Percentiles rank a stretch among this genome's conserved stretches.
Evolutionary conservation across 2,113 vertebrate species (phyloP).

Genomic region (Butastur rufipennis): DNA sequence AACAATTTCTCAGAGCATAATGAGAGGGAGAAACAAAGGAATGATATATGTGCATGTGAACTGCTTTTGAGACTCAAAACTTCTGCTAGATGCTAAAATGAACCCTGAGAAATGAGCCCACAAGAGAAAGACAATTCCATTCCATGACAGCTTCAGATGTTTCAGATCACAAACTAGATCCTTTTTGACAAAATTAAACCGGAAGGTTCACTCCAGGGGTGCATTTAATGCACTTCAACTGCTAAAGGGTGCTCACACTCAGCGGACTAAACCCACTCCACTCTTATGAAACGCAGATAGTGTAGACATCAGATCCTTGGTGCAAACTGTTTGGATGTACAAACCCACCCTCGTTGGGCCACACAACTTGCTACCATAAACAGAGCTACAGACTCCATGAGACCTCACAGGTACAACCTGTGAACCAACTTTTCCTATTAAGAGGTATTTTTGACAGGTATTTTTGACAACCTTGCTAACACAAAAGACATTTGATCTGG

Average conservation of each 20-base stretch:
- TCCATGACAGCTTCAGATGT: neutral
- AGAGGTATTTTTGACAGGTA: neutral
- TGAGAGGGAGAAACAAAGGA: neutral
- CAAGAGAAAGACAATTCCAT: neutral
- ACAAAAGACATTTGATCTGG: neutral
- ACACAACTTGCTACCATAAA: neutral
- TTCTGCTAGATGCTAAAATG: neutral
- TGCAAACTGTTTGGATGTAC: neutral
- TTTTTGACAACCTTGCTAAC: neutral
- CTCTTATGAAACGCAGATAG: neutral
- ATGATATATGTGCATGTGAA: neutral
- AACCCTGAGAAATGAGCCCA: neutral
- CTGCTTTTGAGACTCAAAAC: neutral
- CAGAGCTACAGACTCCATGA: neutral
- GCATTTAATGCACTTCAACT: neutral
- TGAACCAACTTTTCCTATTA: accelerated
- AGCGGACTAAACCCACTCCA: neutral
- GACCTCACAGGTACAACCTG: neutral
- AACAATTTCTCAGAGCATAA: neutral
- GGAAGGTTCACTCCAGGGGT: neutral
- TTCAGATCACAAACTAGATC: neutral
- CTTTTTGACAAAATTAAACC: neutral
- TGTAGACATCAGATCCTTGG: neutral
- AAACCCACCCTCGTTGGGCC: neutral
- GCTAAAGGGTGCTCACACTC: neutral